Percentiles rank a stretch among this genome's conserved stretches.
These are phyloP conservation scores for Theretra japonica DNA, from an alignment of 2,888 invertebrate species.

Conservation along the genomic window DNA sequence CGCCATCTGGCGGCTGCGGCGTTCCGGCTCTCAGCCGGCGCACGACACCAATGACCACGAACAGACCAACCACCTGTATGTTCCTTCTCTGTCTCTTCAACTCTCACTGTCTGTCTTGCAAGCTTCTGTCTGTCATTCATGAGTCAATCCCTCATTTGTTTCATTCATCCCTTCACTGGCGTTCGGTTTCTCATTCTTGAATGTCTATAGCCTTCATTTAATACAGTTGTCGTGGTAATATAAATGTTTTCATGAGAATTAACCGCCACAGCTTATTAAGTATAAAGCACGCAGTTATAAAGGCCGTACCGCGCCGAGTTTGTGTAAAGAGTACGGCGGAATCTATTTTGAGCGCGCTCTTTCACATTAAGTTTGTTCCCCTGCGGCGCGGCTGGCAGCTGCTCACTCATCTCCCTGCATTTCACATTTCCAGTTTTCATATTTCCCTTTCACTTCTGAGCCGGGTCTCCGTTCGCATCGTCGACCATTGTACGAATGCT, in stretches of 20 bases:
- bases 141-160: slow-evolving; percentile 35
- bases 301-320: slow-evolving; percentile 52
- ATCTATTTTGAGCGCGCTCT: slow-evolving; percentile 57
- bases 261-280: slow-evolving; percentile 38
- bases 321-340: slow-evolving; percentile 56
- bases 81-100: slow-evolving; percentile 74
- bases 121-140: slow-evolving; percentile 49
- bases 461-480: slow-evolving; percentile 58
- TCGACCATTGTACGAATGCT: slow-evolving; percentile 57
- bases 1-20: slow-evolving; percentile 88
- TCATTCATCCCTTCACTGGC: slow-evolving; percentile 37
- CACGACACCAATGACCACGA: slow-evolving; percentile 82
- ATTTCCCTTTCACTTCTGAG: slow-evolving; percentile 58
- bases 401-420: slow-evolving; percentile 55
- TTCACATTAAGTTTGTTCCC: slow-evolving; percentile 64
- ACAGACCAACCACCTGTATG: slow-evolving; percentile 84
- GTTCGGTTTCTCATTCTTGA: background rate
- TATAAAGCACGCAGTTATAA: slow-evolving; percentile 51
- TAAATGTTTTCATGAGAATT: background rate
- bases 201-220: slow-evolving; percentile 12
- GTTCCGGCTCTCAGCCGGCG: slow-evolving; percentile 81
- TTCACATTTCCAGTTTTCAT: slow-evolving; percentile 65
- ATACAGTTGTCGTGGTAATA: slow-evolving; percentile 27
- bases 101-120: slow-evolving; percentile 56
- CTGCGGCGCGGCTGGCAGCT: slow-evolving; percentile 54